phyloP scores from a whole-genome alignment of 2,113 vertebrate species.

The Sinosuthora webbiana region DNA sequence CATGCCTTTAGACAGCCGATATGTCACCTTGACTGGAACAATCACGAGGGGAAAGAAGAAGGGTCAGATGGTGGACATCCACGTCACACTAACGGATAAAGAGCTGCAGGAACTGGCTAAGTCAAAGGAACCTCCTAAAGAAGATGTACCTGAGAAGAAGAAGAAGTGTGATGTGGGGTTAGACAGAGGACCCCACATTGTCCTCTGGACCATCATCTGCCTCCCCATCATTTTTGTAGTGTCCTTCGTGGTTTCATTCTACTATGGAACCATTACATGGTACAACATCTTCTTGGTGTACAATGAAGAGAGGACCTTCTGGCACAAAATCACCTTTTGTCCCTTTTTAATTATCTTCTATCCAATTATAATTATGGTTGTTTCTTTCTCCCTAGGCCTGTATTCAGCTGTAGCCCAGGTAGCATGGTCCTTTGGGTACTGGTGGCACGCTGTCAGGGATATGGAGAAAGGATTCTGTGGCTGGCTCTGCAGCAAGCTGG shows the following conservation, averaged over 20 bases:
- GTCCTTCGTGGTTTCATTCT: slow-evolving; percentile 95
- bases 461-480: slow-evolving; percentile 98
- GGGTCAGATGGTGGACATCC: slow-evolving; percentile 98
- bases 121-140: slow-evolving; percentile 84
- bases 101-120: slow-evolving; percentile 90
- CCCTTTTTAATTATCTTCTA: slow-evolving; percentile 96
- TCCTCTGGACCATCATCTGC: slow-evolving; percentile 96
- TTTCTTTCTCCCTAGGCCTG: slow-evolving; percentile 88
- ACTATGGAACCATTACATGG: slow-evolving; percentile 98
- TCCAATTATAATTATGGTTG: slow-evolving; percentile 91
- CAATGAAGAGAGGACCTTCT: slow-evolving; percentile 98
- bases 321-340: slow-evolving; percentile 96
- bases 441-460: slow-evolving; percentile 91
- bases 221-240: slow-evolving; percentile 89
- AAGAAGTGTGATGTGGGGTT: slow-evolving; percentile 80
- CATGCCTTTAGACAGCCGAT: slow-evolving; percentile 89
- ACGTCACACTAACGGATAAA: slow-evolving; percentile 91
- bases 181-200: slow-evolving; percentile 87
- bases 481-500: slow-evolving; percentile 95
- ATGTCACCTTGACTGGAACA: slow-evolving; percentile 96
- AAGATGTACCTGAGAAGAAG: slow-evolving; percentile 71
- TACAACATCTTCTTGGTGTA: slow-evolving; percentile 98
- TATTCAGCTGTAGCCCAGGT: slow-evolving; percentile 91
- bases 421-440: slow-evolving; percentile 92
- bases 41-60: slow-evolving; percentile 98